A percentile compares a stretch with the other conserved stretches of the same genome.
These are phyloP conservation scores for Acanthurus tractus DNA, from an alignment of 2,797 vertebrate genomes.

Conservation along the genomic window DNA sequence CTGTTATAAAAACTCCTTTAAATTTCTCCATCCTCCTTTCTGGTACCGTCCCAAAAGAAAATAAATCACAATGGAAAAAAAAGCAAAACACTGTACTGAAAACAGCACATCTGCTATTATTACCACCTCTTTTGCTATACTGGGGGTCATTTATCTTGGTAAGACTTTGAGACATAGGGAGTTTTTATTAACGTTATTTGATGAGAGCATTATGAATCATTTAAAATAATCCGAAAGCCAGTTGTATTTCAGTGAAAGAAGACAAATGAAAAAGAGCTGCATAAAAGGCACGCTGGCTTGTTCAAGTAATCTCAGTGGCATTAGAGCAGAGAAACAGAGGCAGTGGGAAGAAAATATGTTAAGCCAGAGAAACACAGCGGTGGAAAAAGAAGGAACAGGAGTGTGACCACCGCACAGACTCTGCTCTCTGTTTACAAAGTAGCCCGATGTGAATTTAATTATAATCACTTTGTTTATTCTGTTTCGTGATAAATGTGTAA, in stretches of 20 bases:
- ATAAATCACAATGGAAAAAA: slow-evolving; percentile 16
- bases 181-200: slow-evolving; percentile 60
- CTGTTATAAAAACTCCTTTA: slow-evolving; percentile 8
- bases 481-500: slow-evolving; percentile 40
- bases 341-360: slow-evolving; percentile 30
- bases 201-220: slow-evolving; percentile 62
- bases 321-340: slow-evolving; percentile 28
- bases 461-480: slow-evolving; percentile 46
- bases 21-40: slow-evolving; percentile 12
- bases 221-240: slow-evolving; percentile 44
- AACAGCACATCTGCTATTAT: slow-evolving; percentile 21
- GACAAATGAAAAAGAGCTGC: slow-evolving; percentile 40
- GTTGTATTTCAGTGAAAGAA: slow-evolving; percentile 41
- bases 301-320: slow-evolving; percentile 45
- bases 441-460: slow-evolving; percentile 55
- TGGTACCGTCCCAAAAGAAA: slow-evolving; percentile 10
- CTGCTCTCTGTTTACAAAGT: slow-evolving; percentile 49
- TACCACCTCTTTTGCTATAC: slow-evolving; percentile 30
- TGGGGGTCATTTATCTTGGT: slow-evolving; percentile 49
- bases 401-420: slow-evolving; percentile 24
- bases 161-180: slow-evolving; percentile 38
- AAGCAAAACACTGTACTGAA: background rate
- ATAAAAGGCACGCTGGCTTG: slow-evolving; percentile 27
- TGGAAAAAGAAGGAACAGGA: slow-evolving; percentile 13
- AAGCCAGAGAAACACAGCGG: slow-evolving; percentile 29